Evolutionary conservation across 2,888 invertebrate species (phyloP).

Genomic region (Capitulum mitella): DNA sequence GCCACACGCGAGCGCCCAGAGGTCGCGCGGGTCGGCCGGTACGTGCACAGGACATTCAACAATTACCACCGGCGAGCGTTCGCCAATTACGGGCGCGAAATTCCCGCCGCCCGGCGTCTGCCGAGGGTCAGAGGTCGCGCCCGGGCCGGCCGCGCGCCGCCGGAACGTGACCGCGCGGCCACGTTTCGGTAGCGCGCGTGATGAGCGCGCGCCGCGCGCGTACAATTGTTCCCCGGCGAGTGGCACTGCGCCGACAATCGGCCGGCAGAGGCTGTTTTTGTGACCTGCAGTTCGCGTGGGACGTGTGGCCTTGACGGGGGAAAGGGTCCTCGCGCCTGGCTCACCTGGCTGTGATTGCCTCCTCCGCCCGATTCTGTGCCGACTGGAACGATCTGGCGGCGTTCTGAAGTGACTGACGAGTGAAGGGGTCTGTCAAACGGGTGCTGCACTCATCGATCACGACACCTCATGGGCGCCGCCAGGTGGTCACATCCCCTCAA

Average conservation of each 20-base stretch:
- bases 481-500: too few relatives aligned
- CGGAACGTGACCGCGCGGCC: background rate
- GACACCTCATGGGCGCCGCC: too few relatives aligned
- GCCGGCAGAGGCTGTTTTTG: background rate
- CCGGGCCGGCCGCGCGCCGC: background rate
- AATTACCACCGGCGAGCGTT: background rate
- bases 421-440: too few relatives aligned
- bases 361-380: too few relatives aligned
- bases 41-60: constrained; percentile 1
- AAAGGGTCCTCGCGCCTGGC: too few relatives aligned
- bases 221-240: background rate
- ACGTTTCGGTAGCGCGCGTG: constrained; percentile 9
- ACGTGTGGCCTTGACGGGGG: background rate
- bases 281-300: background rate
- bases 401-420: too few relatives aligned
- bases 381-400: too few relatives aligned
- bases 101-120: background rate
- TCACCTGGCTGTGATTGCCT: too few relatives aligned
- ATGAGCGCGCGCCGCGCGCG: background rate
- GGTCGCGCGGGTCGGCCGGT: background rate
- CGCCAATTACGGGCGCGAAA: constrained; percentile 20
- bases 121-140: background rate
- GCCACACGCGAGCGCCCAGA: background rate
- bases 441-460: too few relatives aligned
- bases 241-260: background rate